These are phyloP conservation scores for Hybognathus amarus DNA, from an alignment of 2,797 vertebrate genomes.

Conservation along the genomic window DNA sequence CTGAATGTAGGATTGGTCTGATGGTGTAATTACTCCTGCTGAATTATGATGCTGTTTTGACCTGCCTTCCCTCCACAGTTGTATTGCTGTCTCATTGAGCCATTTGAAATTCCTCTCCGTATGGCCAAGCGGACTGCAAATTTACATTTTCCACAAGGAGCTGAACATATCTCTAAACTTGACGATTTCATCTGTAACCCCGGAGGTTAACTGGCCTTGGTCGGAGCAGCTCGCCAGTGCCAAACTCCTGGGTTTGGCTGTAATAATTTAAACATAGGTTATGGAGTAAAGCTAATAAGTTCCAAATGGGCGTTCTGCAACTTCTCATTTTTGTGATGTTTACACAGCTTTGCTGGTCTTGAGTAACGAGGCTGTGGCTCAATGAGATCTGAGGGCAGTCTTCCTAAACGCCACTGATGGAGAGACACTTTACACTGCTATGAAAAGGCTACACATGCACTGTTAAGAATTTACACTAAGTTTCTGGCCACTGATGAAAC, in stretches of 20 bases:
- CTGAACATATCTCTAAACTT: slow-evolving; percentile 44
- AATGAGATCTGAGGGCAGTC: slow-evolving; percentile 33
- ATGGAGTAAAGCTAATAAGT: slow-evolving; percentile 69
- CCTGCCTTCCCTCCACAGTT: slow-evolving; percentile 24
- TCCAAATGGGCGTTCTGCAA: slow-evolving; percentile 72
- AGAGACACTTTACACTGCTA: slow-evolving; percentile 48
- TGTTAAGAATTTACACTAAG: neutral
- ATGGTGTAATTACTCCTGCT: slow-evolving; percentile 12
- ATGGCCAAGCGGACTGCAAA: slow-evolving; percentile 30
- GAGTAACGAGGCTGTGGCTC: slow-evolving; percentile 64
- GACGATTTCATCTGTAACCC: slow-evolving; percentile 56
- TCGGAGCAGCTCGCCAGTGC: slow-evolving; percentile 63
- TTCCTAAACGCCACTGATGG: slow-evolving; percentile 55
- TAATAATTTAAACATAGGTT: slow-evolving; percentile 74
- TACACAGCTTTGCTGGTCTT: slow-evolving; percentile 78
- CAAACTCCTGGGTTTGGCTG: slow-evolving; percentile 77
- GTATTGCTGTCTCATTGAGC: slow-evolving; percentile 29
- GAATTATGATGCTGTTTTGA: slow-evolving; percentile 40
- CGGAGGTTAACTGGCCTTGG: slow-evolving; percentile 74
- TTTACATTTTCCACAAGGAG: slow-evolving; percentile 55
- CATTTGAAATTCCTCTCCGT: slow-evolving; percentile 32
- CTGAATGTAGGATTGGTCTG: slow-evolving; percentile 17
- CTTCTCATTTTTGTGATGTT: slow-evolving; percentile 76
- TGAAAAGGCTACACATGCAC: slow-evolving; percentile 36
- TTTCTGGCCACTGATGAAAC: neutral